Base-by-base conservation (phyloP, 2,888 invertebrate genomes). In the Apotomis turbidana region DNA sequence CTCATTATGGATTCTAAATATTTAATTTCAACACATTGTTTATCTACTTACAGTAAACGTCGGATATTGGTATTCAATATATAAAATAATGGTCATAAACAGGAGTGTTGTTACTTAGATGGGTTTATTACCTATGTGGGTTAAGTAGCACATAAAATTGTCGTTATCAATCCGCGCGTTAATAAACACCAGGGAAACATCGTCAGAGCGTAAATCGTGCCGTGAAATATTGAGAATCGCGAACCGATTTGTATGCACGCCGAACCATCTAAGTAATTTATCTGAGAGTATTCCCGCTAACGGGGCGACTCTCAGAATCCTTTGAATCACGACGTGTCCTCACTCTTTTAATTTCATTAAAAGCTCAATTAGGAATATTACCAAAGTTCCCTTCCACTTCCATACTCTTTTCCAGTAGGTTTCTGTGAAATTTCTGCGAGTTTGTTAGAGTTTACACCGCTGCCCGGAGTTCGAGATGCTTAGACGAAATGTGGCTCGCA, bases 341-440 rank as follows among this genome's bases (percentile, higher is more conserved):
- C 84, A 87, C 87, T 89, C 85, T 88, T 91, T 90, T 89, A 92
- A 93, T 93, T 93, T 91, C 89, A 89, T 92, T 92, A 91, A 92
- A 90, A 91, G 90, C 90, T 90, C 90, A 92, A 92, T 93, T 91
- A 92, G 88, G 88, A 88, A 90, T 91, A 92, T 92, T 90, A 90
- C 87, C 85, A 80, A 88, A 90, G 87, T 87, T 85, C 88, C 87
- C 85, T 88, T 87, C 87, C 85, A 87, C 85, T 87, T 90, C 84
- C 83, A 84, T 87, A 88, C 88, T 87, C 91, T 89, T 89, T 89
- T 85, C 85, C 86, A 87, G 87, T 87, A 83, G 86, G 85, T 85
- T 88, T 85, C 86, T 81, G 84, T 79, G 82, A 87, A 89, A 88
- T 90, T 90, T 89, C 88, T 84, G 27, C 81, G 85, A 89, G 88